phyloP scores from a whole-genome alignment of 2,113 vertebrate genomes.

The Neofelis nebulosa region DNA sequence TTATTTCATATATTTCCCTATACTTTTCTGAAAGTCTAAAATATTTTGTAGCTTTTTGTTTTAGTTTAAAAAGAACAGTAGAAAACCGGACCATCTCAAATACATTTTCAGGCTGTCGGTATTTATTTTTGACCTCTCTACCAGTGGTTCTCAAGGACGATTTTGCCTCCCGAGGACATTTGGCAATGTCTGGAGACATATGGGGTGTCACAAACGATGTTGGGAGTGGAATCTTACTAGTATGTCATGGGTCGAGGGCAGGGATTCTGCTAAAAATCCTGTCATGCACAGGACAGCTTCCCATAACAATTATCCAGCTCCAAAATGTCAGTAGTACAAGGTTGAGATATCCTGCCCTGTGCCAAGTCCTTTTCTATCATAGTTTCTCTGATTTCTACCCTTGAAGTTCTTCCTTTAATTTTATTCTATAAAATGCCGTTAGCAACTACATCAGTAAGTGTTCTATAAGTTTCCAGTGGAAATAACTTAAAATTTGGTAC shows the following conservation, averaged over 20 bases:
- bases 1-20: neutral
- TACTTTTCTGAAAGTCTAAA: neutral
- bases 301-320: neutral
- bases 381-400: neutral
- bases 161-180: neutral
- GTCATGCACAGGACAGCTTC: neutral
- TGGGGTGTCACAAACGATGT: neutral
- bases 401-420: neutral
- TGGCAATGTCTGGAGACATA: neutral
- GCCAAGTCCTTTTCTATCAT: neutral
- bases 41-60: neutral
- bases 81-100: neutral
- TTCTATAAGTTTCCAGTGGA: neutral
- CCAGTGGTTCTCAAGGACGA: neutral
- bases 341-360: neutral
- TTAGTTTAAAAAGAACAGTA: neutral
- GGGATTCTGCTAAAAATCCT: neutral
- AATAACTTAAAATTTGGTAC: neutral
- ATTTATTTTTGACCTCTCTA: neutral
- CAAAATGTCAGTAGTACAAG: neutral
- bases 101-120: neutral
- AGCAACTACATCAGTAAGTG: neutral
- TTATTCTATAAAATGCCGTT: conserved; percentile 23
- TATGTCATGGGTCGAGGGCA: neutral
- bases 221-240: neutral